Evolutionary conservation across 2,113 vertebrate species (phyloP), one percentile per base, ranked within the genome.

Genomic region (Gambusia holbrooki): DNA sequence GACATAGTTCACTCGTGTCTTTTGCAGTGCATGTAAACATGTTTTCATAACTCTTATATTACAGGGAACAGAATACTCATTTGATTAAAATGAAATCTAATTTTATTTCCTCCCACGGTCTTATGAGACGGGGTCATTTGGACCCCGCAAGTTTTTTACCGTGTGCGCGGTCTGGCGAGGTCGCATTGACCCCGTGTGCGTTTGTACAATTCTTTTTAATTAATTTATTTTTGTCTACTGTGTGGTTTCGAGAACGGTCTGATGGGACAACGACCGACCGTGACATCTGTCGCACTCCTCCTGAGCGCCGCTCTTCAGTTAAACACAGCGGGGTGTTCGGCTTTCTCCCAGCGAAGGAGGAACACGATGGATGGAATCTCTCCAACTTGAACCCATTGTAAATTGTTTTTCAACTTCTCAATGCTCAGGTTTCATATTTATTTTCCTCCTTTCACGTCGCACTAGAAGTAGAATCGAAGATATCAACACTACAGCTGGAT

Each of bases 1-100:
- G 2, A 2, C 51, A 22, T 19, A 9, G 7, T 58, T 25, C 19
- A n/a, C 22, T 54, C 9, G 22, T 25, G 28, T 22, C 32, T 51
- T 33, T 54, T 35, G 37, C 37, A 42, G 40, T 79, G 70, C 70
- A 66, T 67, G 60, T 70, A 70, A 77, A 58, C 68, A 37, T 63
- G 48, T 71, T 30, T 10, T 58, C 7, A 25, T 58, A 17, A 58
- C 17, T 48, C 45, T 42, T 42, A 42, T 9, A 22, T 54, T 25
- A 9, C 48, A 58, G 22, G 19, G 22, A 58, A 58, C 51, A 58
- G 7, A 22, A 54, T 8, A 22, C 22, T 54, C 2, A 54, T 58
- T 58, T n/a, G 22, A 58, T 58, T 48, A 10, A n/a, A 58, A 58
- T 58, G 25, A 58, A 58, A n/a, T 9, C 7, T 9, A 10, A 58